Percentiles rank a stretch among this genome's conserved stretches.
Evolutionary conservation across 1,140 invertebrate species (phyloP).

Genomic region (Nomia melanderi): DNA sequence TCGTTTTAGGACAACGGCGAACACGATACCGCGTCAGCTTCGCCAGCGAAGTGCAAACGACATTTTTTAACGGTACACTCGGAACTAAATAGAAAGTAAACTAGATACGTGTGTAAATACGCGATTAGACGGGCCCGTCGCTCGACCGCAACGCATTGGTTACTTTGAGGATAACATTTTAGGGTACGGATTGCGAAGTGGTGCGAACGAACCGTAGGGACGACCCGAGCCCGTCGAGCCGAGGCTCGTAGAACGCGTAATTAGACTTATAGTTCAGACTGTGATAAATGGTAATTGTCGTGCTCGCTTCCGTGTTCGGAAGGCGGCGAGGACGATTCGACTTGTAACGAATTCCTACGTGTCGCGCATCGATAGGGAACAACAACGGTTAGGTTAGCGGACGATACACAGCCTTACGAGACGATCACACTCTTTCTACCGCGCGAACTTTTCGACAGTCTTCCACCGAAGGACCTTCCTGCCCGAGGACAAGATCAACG

Average conservation of each 20-base stretch:
- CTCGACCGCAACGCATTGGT: neutral
- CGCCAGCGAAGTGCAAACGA: neutral
- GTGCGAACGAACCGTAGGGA: neutral
- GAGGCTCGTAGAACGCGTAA: neutral
- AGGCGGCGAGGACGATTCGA: neutral
- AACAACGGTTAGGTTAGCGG: neutral
- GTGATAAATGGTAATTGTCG: constrained; percentile 1
- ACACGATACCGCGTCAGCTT: neutral
- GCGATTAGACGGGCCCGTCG: neutral
- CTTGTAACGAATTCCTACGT: neutral
- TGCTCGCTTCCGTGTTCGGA: neutral
- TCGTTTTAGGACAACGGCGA: constrained; percentile 44
- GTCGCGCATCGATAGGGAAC: constrained; percentile 5
- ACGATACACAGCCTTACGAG: neutral
- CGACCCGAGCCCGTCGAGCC: neutral
- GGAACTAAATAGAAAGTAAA: constrained; percentile 7
- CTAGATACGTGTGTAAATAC: neutral
- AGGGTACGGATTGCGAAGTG: neutral
- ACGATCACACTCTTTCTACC: neutral
- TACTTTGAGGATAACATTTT: neutral
- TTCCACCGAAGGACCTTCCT: neutral
- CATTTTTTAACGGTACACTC: neutral
- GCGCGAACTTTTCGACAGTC: neutral
- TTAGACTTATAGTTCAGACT: constrained; percentile 3
- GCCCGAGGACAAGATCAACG: neutral